Percentiles rank a stretch among this genome's conserved stretches.
phyloP scores from a whole-genome alignment of 1,140 invertebrate genomes.

The Drosophila serrata region DNA sequence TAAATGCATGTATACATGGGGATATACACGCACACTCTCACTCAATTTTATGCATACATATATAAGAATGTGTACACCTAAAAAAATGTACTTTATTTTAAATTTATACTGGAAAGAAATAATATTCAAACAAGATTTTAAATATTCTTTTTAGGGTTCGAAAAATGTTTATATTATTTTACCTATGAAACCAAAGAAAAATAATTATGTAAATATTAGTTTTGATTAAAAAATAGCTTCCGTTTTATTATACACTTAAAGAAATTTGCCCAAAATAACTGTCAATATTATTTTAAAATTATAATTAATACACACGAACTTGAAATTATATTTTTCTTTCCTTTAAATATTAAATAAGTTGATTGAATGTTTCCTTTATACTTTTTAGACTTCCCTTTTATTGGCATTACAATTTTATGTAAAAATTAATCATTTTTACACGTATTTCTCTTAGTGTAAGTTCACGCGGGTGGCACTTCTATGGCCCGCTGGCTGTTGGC shows the following conservation, averaged over 20 bases:
- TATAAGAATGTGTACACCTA: slow-evolving; percentile 10
- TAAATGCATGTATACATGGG: slow-evolving; percentile 53
- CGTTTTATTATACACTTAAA: background rate
- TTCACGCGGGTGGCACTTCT: slow-evolving; percentile 20
- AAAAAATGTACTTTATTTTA: background rate
- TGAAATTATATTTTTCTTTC: background rate
- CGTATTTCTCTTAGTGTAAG: slow-evolving; percentile 7
- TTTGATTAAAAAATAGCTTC: background rate
- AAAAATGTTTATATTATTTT: background rate
- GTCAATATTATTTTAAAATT: background rate
- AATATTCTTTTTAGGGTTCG: background rate
- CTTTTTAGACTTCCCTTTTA: background rate
- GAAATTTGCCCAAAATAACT: background rate
- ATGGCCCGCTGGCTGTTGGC: slow-evolving; percentile 58
- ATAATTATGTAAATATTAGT: background rate
- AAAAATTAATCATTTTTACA: background rate
- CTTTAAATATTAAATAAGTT: background rate
- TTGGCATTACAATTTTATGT: no score
- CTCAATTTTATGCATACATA: slow-evolving; percentile 1
- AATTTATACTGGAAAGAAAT: background rate
- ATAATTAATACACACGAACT: background rate
- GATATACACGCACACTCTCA: slow-evolving; percentile 37
- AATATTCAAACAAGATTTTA: background rate
- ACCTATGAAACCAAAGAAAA: background rate
- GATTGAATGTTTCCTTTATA: background rate